These are phyloP conservation scores for Lineus longissimus DNA, from an alignment of 1,140 invertebrate species.

Conservation along the genomic window DNA sequence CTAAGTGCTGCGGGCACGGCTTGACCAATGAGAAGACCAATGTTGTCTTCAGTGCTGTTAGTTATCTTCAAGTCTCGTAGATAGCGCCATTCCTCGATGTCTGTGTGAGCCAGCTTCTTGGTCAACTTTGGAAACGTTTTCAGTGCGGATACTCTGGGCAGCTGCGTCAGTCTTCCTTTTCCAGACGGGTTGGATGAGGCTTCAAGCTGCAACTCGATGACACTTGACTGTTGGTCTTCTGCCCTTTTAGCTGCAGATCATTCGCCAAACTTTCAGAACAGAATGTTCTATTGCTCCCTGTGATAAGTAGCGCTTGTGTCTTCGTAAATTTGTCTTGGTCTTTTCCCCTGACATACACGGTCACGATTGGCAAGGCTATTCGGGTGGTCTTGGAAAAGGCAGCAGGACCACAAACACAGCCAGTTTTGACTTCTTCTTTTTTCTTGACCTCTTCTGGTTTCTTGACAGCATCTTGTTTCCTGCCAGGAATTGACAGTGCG, in stretches of 20 bases:
- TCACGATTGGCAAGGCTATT: neutral
- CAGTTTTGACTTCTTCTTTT: neutral
- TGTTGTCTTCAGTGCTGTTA: too few relatives aligned
- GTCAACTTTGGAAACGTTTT: neutral
- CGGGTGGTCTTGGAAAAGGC: too few relatives aligned
- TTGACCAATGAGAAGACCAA: constrained; percentile 9
- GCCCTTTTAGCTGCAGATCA: too few relatives aligned
- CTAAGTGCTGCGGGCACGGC: neutral
- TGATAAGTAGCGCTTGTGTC: neutral
- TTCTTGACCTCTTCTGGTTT: neutral
- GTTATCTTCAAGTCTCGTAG: neutral
- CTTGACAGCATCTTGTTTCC: neutral
- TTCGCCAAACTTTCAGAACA: too few relatives aligned
- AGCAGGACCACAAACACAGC: too few relatives aligned
- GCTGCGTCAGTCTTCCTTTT: neutral
- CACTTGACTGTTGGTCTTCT: too few relatives aligned
- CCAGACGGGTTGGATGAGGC: too few relatives aligned
- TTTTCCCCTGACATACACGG: neutral
- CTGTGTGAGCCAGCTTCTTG: neutral
- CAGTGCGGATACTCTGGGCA: neutral
- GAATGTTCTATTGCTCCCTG: too few relatives aligned
- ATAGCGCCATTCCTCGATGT: neutral
- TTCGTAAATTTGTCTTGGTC: neutral
- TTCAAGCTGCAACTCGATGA: too few relatives aligned
- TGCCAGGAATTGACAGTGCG: too few relatives aligned